A percentile compares a stretch with the other conserved stretches of the same genome.
Conservation (phyloP, 92 coral and sea anemone genomes). For the Hydrozoanthus gracilis region DNA sequence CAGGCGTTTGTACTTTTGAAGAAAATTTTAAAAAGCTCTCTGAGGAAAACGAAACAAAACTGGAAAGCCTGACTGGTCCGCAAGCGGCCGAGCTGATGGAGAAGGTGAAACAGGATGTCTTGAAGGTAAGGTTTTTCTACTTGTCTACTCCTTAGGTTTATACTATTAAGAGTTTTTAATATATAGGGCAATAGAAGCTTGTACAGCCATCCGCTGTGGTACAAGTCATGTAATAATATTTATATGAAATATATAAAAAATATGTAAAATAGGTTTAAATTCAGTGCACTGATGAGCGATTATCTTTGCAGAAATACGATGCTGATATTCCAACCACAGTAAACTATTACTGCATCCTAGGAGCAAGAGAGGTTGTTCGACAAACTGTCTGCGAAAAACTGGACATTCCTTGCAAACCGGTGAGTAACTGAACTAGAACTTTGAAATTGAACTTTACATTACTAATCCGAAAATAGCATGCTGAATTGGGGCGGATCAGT, state of each 20-base stretch:
- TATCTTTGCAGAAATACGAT: slow-evolving; percentile 72
- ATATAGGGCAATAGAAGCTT: no score
- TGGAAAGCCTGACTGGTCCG: slow-evolving; percentile 25
- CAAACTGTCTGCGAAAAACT: slow-evolving; percentile 56
- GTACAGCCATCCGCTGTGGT: no score
- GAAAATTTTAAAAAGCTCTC: slow-evolving; percentile 37
- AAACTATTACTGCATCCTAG: slow-evolving; percentile 57
- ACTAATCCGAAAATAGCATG: no score
- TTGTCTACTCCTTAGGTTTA: neutral
- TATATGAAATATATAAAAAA: no score
- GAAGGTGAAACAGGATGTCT: slow-evolving; percentile 32
- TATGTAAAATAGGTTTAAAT: neutral
- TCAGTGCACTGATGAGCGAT: neutral
- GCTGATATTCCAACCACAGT: slow-evolving; percentile 62
- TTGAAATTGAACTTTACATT: no score
- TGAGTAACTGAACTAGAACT: slow-evolving; percentile 31
- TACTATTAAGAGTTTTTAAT: neutral
- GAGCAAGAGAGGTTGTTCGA: slow-evolving; percentile 53
- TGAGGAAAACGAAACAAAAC: neutral
- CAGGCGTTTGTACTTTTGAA: slow-evolving; percentile 38
- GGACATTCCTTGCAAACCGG: slow-evolving; percentile 76
- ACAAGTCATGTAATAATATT: no score
- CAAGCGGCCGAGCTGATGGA: slow-evolving; percentile 43
- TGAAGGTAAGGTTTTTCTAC: slow-evolving; percentile 8
- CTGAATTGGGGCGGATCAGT: no score